Evolutionary conservation across 1,140 invertebrate genomes (phyloP).

Genomic region (Rhyacophila brunnea): DNA sequence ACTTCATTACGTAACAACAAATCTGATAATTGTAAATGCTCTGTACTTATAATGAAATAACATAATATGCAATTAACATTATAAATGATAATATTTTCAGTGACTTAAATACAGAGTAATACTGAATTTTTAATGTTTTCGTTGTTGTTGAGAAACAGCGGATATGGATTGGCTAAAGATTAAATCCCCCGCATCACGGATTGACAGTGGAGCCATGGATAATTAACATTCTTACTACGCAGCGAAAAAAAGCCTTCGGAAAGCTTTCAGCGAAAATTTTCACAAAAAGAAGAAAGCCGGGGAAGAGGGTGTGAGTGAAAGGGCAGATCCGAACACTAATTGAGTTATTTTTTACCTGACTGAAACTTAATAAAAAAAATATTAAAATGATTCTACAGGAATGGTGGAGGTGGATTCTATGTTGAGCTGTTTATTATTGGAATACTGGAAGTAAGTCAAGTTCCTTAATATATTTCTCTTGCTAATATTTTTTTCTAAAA

Average conservation of each 20-base stretch:
- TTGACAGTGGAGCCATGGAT: conserved; percentile 21
- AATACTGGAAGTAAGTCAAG: too few relatives aligned
- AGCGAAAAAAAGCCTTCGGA: conserved; percentile 1
- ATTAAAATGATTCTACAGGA: not conserved
- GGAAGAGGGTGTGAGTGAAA: conserved; percentile 7
- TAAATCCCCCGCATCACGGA: conserved; percentile 14
- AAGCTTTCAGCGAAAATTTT: conserved; percentile 3
- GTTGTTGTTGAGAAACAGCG: not conserved
- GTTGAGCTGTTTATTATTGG: too few relatives aligned
- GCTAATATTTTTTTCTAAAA: too few relatives aligned
- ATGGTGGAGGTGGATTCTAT: not conserved
- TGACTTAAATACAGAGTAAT: too few relatives aligned
- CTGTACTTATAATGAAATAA: too few relatives aligned
- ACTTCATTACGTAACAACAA: too few relatives aligned
- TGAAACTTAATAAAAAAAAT: conserved; percentile 12
- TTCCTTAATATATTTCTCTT: too few relatives aligned
- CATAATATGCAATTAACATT: too few relatives aligned
- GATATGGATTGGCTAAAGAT: conserved; percentile 12
- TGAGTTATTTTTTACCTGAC: conserved; percentile 25
- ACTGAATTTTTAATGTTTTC: too few relatives aligned
- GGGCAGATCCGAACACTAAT: conserved; percentile 17
- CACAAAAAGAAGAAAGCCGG: conserved; percentile 9
- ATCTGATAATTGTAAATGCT: too few relatives aligned
- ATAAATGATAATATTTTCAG: too few relatives aligned
- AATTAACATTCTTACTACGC: conserved; percentile 27